phyloP scores from a whole-genome alignment of 2,888 invertebrate genomes.

The Leistus spinibarbis region DNA sequence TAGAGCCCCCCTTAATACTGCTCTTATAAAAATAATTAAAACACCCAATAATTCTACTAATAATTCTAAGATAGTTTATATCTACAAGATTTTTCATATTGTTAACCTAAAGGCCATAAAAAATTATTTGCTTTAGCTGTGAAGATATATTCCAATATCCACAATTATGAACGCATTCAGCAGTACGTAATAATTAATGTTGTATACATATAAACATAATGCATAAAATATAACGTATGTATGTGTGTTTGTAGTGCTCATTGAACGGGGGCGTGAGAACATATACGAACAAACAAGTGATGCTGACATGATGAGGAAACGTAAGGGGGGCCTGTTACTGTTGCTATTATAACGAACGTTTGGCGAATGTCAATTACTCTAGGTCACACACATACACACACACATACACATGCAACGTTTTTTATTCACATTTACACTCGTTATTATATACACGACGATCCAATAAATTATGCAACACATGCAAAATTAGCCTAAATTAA shows the following conservation, averaged over 20 bases:
- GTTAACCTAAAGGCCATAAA: no score
- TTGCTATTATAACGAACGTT: not conserved
- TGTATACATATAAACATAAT: not conserved
- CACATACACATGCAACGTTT: not conserved
- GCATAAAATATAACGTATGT: not conserved
- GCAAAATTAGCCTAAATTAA: constrained; percentile 35
- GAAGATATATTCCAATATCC: not conserved
- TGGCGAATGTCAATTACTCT: constrained; percentile 9
- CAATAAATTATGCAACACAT: constrained; percentile 28
- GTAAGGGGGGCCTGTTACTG: not conserved
- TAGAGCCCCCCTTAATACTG: no score
- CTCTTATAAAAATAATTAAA: no score
- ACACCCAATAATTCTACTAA: no score
- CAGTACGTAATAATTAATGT: not conserved
- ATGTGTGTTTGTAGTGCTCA: constrained; percentile 3
- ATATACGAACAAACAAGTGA: not conserved
- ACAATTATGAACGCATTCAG: not conserved
- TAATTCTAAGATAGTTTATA: no score
- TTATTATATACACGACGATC: no score
- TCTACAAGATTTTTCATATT: no score
- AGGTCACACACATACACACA: not conserved
- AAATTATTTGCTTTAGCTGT: no score
- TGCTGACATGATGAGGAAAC: not conserved
- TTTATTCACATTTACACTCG: no score
- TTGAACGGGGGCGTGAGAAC: constrained; percentile 3